Conservation (phyloP, 2,888 invertebrate genomes). For the Esperia sulphurella region DNA sequence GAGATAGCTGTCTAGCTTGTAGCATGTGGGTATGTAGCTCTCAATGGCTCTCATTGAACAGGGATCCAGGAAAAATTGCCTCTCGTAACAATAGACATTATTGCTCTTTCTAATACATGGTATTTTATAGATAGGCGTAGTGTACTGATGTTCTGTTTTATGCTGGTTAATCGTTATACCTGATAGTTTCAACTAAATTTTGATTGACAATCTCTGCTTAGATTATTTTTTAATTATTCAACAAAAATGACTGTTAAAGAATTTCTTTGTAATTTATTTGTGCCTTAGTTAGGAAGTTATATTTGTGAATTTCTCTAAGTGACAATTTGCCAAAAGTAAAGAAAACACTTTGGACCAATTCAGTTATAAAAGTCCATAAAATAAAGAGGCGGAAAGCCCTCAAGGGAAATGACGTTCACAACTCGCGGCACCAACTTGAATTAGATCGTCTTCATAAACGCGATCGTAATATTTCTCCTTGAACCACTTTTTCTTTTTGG, state of each 20-base stretch:
- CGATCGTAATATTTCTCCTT: slow-evolving; percentile 43
- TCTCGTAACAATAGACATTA: slow-evolving; percentile 18
- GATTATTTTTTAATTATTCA: too few relatives aligned
- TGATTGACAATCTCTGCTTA: too few relatives aligned
- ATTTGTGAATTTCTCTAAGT: slow-evolving; percentile 7
- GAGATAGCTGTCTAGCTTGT: slow-evolving; percentile 40
- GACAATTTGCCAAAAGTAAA: slow-evolving; percentile 27
- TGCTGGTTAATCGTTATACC: too few relatives aligned
- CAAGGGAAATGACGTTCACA: slow-evolving; percentile 49
- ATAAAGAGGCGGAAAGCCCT: slow-evolving; percentile 29
- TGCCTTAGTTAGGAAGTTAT: too few relatives aligned
- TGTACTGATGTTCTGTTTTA: too few relatives aligned
- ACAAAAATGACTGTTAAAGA: too few relatives aligned
- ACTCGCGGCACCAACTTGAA: slow-evolving; percentile 50
- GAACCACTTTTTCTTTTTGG: slow-evolving; percentile 34
- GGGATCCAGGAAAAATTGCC: slow-evolving; percentile 50
- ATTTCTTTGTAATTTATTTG: too few relatives aligned
- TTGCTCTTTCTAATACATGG: not conserved
- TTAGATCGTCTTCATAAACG: slow-evolving; percentile 55
- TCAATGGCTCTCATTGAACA: slow-evolving; percentile 25
- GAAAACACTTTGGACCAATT: slow-evolving; percentile 26
- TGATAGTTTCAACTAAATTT: too few relatives aligned
- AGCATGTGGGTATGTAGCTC: slow-evolving; percentile 8
- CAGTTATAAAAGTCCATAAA: slow-evolving; percentile 37
- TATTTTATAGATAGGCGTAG: too few relatives aligned